Base-by-base conservation (phyloP, 2,888 invertebrate species). In the Melolontha melolontha region DNA sequence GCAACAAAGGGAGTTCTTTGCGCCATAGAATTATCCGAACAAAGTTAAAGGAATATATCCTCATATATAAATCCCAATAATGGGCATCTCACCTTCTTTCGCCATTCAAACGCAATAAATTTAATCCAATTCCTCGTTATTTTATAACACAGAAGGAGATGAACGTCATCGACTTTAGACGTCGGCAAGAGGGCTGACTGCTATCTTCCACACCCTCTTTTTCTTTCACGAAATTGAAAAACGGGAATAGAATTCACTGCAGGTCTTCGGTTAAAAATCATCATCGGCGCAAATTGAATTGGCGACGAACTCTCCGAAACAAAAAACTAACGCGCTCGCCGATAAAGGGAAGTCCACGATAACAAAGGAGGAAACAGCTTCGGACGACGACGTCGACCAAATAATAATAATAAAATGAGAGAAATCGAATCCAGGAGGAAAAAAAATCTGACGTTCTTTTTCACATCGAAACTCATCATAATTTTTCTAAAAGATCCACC, bases 71-170 rank as follows among this genome's bases (percentile, higher is more conserved):
- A 59, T 34, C 59, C 10, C 47, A 47, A 59, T 44, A 59, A 47
- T 29, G 44, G 47, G 47, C 47, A 42, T 59, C 41, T 44, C 59
- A 47, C 59, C 29, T 59, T 59, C 12, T 34, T 34, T 34, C 34
- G 47, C 14, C 59, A 47, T 16, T 59, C 59, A 44, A 59, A 59
- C 59, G 59, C 34, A 47, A 47, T 59, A 59, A 59, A 59, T 59
- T 59, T 34, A 59, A 59, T 59, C 59, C 47, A 59, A 59, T 59
- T 59, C 42, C 41, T 11, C 27, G 47, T 59, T 29, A 59, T 59
- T 59, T 59, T 59, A 59, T 59, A 59, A 54, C 55, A 16, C 7
- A 12, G 41, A 42, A 41, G 57, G 14, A 42, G 55, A 42, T 44
- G 57, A 57, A 57, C 55, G 55, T 27, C 41, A 16, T 12, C 54